Percentiles rank a stretch among this genome's conserved stretches.
Evolutionary conservation across 2,888 invertebrate species (phyloP).

Genomic region (Tetragonisca angustula): DNA sequence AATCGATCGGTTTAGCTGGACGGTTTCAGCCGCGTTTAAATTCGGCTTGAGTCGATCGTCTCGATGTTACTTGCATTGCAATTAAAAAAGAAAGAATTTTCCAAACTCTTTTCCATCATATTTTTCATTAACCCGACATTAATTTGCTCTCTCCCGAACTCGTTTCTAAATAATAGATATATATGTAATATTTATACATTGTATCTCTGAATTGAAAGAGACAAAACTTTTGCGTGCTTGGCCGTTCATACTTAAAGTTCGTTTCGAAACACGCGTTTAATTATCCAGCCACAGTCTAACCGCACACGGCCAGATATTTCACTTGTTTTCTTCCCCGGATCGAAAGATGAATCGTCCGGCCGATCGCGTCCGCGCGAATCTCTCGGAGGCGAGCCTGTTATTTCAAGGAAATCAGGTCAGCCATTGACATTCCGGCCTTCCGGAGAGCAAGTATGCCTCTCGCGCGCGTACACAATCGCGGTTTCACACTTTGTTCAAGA

Average conservation of each 20-base stretch:
- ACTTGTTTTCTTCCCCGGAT: background rate
- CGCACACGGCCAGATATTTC: background rate
- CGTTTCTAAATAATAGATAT: too few relatives aligned
- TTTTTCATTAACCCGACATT: too few relatives aligned
- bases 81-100: too few relatives aligned
- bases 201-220: too few relatives aligned
- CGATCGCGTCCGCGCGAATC: conserved; percentile 26
- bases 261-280: background rate
- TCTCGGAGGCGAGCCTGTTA: conserved; percentile 18
- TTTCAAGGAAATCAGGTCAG: conserved; percentile 52
- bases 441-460: conserved; percentile 61
- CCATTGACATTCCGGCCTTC: conserved; percentile 62
- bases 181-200: too few relatives aligned
- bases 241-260: too few relatives aligned
- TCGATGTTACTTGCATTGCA: too few relatives aligned
- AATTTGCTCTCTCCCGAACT: too few relatives aligned
- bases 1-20: background rate
- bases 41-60: too few relatives aligned
- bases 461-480: conserved; percentile 45
- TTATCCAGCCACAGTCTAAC: background rate
- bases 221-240: too few relatives aligned
- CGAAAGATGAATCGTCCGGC: conserved; percentile 7
- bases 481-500: conserved; percentile 53
- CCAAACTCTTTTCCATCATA: too few relatives aligned
- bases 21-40: too few relatives aligned